A percentile compares a stretch with the other conserved stretches of the same genome.
Evolutionary conservation across 2,797 vertebrate species (phyloP).

Genomic region (Cirrhinus mrigala): DNA sequence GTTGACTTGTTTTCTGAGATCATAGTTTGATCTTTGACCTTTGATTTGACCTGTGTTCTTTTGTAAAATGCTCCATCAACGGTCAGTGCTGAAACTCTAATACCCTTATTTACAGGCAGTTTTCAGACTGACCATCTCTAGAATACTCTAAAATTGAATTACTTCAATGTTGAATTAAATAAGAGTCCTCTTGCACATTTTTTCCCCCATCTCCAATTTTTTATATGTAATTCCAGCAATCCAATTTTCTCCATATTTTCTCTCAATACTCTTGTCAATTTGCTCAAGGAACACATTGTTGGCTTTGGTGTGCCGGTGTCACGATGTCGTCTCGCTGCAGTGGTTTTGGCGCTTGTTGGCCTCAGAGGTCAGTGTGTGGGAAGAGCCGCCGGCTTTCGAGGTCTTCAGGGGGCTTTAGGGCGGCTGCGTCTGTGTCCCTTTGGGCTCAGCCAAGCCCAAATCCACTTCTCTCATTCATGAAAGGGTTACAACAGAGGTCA

Average conservation of each 20-base stretch:
- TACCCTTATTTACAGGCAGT: slow-evolving; percentile 61
- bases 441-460: slow-evolving; percentile 75
- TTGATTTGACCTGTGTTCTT: slow-evolving; percentile 15
- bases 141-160: slow-evolving; percentile 79
- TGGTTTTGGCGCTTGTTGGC: slow-evolving; percentile 80
- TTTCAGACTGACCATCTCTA: slow-evolving; percentile 75
- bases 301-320: slow-evolving; percentile 71
- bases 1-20: neutral
- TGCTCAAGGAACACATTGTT: slow-evolving; percentile 67
- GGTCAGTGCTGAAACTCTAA: slow-evolving; percentile 27
- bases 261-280: slow-evolving; percentile 84
- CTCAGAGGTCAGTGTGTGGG: slow-evolving; percentile 83
- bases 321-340: slow-evolving; percentile 78
- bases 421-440: slow-evolving; percentile 77
- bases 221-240: slow-evolving; percentile 79
- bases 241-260: slow-evolving; percentile 84
- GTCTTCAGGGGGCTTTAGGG: slow-evolving; percentile 77
- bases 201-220: slow-evolving; percentile 64
- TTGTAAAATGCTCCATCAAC: slow-evolving; percentile 2
- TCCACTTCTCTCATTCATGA: slow-evolving; percentile 83
- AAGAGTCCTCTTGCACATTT: slow-evolving; percentile 76
- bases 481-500: slow-evolving; percentile 81
- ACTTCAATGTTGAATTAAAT: slow-evolving; percentile 77
- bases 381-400: slow-evolving; percentile 78
- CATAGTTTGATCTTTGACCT: slow-evolving; percentile 27